Evolutionary conservation across 2,113 vertebrate genomes (phyloP).

Genomic region (Irena cyanogastra): DNA sequence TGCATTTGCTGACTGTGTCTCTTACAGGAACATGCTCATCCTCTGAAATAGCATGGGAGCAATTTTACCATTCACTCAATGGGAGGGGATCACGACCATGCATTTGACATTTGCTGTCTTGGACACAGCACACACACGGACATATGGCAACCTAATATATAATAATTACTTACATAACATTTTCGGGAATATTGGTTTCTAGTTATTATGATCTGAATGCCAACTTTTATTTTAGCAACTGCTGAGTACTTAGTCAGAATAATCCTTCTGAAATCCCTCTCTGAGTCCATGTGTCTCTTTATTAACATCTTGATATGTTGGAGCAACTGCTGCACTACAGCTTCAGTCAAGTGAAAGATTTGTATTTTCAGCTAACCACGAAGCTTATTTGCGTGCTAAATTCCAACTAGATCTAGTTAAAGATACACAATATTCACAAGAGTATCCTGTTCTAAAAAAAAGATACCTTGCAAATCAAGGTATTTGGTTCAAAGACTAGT

Average conservation of each 20-base stretch:
- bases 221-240: conserved; percentile 14
- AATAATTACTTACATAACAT: not conserved
- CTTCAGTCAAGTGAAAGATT: conserved; percentile 44
- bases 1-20: not conserved
- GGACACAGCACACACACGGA: not conserved
- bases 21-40: not conserved
- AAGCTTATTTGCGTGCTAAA: not conserved
- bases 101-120: not conserved
- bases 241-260: not conserved
- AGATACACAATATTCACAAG: not conserved
- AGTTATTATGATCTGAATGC: not conserved
- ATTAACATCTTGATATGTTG: conserved; percentile 63
- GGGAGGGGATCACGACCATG: not conserved
- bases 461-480: not conserved
- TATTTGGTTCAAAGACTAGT: no score
- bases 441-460: not conserved
- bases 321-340: conserved; percentile 56
- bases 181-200: not conserved
- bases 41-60: not conserved
- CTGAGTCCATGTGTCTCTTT: not conserved
- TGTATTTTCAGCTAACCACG: not conserved
- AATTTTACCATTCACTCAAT: not conserved
- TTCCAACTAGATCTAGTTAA: not conserved
- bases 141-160: not conserved
- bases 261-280: conserved; percentile 31